Base-by-base conservation (phyloP, 2,797 vertebrate genomes). In the Falco naumanni region DNA sequence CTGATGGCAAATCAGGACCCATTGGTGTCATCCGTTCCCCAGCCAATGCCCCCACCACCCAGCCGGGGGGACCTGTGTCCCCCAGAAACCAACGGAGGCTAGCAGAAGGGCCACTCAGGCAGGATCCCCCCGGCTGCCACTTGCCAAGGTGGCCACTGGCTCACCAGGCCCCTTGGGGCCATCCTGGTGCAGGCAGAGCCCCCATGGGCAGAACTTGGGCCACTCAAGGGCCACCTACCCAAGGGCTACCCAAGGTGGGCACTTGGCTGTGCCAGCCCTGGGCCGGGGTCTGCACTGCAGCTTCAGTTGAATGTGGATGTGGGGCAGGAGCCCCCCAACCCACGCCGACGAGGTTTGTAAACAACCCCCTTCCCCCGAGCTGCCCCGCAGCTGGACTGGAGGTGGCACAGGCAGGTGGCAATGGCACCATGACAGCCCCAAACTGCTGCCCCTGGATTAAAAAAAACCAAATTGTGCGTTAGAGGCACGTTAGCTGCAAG, bases 51-150 rank as follows among this genome's bases (percentile, higher is more conserved):
- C 5, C n/a, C 3, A 29, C 1, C 50, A 22, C 6, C 13, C 0
- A 1, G 34, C 17, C 66, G 28, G 63, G 10, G 57, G 45, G 69
- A 69, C 63, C 75, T 19, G 64, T 11, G 8, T 4, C 79, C 47
- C 83, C 57, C 34, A 43, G 57, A 41, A 84, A 60, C 56, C 80
- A 11, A 17, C 3, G 45, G 47, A 19, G 13, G 15, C 56, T 14
- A 11, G n/a, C 2, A 2, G 79, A 18, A n/a, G 60, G 10, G 5
- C 11, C 21, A 3, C 17, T 16, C 11, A 5, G 75, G 29, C 0
- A 4, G 47, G 47, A 34, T 33, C 29, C 45, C 6, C 16, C 76
- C 5, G 3, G 59, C 16, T 16, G 28, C 2, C 3, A 11, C 24
- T 11, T 22, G 8, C 1, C 1, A 51, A 29, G 21, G 53, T 0